phyloP scores from a whole-genome alignment of 2,888 invertebrate genomes.

The Cerastoderma edule region DNA sequence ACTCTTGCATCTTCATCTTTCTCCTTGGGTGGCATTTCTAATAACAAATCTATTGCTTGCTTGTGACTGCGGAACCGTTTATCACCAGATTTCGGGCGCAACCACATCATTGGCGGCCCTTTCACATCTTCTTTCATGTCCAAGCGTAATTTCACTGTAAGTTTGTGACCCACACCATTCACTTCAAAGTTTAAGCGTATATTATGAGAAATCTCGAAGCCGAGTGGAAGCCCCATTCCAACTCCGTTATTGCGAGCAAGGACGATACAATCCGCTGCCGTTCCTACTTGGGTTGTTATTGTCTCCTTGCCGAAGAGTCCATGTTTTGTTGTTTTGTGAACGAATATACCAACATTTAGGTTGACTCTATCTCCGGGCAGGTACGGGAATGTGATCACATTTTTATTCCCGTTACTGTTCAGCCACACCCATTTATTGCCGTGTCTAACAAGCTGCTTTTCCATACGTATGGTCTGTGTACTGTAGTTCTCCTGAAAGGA shows the following conservation, averaged over 20 bases:
- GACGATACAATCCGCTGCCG: conserved; percentile 70
- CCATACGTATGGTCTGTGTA: conserved; percentile 64
- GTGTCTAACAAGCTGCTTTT: conserved; percentile 63
- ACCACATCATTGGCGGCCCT: conserved; percentile 67
- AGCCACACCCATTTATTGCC: conserved; percentile 70
- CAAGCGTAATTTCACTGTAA: conserved; percentile 64
- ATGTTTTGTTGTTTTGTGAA: conserved; percentile 68
- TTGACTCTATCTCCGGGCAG: conserved; percentile 68
- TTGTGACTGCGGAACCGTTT: conserved; percentile 62
- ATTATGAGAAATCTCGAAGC: conserved; percentile 59
- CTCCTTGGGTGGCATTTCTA: conserved; percentile 62
- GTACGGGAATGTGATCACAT: conserved; percentile 64
- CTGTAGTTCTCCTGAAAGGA: conserved; percentile 66
- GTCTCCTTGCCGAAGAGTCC: conserved; percentile 68
- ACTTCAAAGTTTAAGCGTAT: conserved; percentile 66
- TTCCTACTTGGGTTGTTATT: conserved; percentile 64
- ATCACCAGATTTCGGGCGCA: conserved; percentile 63
- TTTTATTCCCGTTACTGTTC: conserved; percentile 54
- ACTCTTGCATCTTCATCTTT: conserved; percentile 62
- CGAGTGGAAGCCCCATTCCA: conserved; percentile 65
- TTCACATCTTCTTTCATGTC: conserved; percentile 61
- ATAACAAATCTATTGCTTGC: conserved; percentile 57
- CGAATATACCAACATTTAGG: conserved; percentile 69
- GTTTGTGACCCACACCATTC: conserved; percentile 65
- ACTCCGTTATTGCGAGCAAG: conserved; percentile 66